phyloP scores from a whole-genome alignment of 2,888 invertebrate species.

The Cryptocephalus primarius region DNA sequence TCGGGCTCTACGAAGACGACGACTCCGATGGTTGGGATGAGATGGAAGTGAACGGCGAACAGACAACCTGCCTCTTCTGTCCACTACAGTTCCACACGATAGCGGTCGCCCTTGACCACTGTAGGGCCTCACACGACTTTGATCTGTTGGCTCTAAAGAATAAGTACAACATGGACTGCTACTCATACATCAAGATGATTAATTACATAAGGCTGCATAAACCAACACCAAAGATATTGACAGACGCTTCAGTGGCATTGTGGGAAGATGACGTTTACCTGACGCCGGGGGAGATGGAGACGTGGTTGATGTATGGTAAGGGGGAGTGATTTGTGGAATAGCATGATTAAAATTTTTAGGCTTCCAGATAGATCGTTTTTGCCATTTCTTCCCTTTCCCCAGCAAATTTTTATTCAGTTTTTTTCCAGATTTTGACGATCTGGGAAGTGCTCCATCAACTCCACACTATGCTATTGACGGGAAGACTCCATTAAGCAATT shows the following conservation, averaged over 20 bases:
- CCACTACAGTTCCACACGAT: constrained; percentile 46
- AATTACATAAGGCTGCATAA: constrained; percentile 65
- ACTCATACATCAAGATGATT: constrained; percentile 69
- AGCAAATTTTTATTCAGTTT: background rate
- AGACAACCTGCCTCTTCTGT: constrained; percentile 64
- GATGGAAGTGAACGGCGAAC: constrained; percentile 38
- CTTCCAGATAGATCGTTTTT: too few species aligned
- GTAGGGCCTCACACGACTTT: constrained; percentile 53
- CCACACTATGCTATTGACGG: constrained; percentile 38
- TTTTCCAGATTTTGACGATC: constrained; percentile 41
- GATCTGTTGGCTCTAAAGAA: constrained; percentile 52
- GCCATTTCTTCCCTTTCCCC: too few species aligned
- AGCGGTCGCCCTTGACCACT: constrained; percentile 55
- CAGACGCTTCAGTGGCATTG: constrained; percentile 38
- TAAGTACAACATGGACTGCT: constrained; percentile 68
- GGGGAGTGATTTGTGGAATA: background rate
- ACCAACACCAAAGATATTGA: constrained; percentile 44
- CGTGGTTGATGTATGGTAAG: constrained; percentile 73
- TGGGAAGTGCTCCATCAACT: constrained; percentile 37
- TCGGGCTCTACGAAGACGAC: constrained; percentile 19
- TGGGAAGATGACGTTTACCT: constrained; percentile 74
- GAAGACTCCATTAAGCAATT: constrained; percentile 35
- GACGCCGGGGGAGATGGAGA: constrained; percentile 65
- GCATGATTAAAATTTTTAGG: too few species aligned
- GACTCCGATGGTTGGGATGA: constrained; percentile 46